Base-by-base conservation (phyloP, 1,140 invertebrate species). In the Radopholus similis region DNA sequence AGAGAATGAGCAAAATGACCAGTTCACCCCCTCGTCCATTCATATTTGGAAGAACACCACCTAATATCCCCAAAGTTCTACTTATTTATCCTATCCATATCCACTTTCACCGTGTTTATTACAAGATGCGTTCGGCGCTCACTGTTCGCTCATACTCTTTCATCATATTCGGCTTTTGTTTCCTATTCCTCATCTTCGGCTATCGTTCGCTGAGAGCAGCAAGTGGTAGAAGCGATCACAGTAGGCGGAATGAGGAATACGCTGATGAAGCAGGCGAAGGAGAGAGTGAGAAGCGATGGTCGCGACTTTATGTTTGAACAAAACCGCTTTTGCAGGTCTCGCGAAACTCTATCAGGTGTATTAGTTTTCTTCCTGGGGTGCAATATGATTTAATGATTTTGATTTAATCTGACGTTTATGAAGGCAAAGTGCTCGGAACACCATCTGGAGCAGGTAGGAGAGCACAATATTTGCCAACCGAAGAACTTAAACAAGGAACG, bases 121-220 rank as follows among this genome's bases (percentile, higher is more conserved):
- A 51, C 11, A 51, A 47, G 44, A 51, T 51, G 47, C 47, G 58
- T 47, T 60, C 58, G n/a, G 8, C 40, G 44, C 21, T 42, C 40
- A 40, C 58, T 21, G 32, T 60, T 23, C 40, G 47, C 38, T 40
- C 32, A 40, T 60, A 60, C 44, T 32, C 47, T 23, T 15, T 26
- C 28, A 47, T 60, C 44, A n/a, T 49, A 23, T 37, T 49, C 1
- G 47, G 49, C 18, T 32, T 56, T 60, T 56, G 34, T 30, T 66
- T 66, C 4, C 9, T 47, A n/a, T 66, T 66, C 32, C 32, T 66
- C 9, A 4, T 34, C 13, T 60, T 66, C 38, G 26, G 28, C 32
- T 63, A 58, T 18, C 53, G 64, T 6, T 66, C 58, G 18, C 9
- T 60, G 47, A 18, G 58, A 47, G 38, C 55, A 30, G 21, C 21